Evolutionary conservation across 2,888 invertebrate species (phyloP).

Genomic region (Tetranychus truncatus): DNA sequence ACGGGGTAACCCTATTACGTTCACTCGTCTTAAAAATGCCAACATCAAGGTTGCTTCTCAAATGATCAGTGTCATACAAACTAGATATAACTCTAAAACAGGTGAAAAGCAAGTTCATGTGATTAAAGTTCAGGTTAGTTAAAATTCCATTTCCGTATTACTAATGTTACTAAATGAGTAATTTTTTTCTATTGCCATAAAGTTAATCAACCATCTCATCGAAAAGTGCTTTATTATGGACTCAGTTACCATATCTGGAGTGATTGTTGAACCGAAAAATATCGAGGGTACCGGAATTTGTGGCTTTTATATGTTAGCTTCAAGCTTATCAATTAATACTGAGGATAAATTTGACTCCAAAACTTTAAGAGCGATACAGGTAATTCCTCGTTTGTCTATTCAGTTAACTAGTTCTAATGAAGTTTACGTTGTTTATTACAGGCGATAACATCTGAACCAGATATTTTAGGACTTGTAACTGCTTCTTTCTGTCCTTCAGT

Average conservation of each 20-base stretch:
- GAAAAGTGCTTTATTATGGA: background rate
- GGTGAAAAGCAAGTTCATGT: background rate
- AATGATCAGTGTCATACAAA: background rate
- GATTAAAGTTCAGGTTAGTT: background rate
- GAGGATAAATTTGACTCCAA: background rate
- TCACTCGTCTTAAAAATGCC: background rate
- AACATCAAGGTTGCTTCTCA: background rate
- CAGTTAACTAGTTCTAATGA: background rate
- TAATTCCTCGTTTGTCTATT: background rate
- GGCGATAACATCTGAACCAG: background rate
- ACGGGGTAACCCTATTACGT: background rate
- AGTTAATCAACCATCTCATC: slow-evolving; percentile 4
- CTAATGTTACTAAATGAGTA: background rate
- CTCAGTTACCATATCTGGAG: background rate
- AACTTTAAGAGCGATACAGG: background rate
- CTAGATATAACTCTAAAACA: background rate
- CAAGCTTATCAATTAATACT: background rate
- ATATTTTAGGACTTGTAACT: background rate
- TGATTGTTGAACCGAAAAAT: background rate
- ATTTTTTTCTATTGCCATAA: background rate
- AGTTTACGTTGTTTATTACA: background rate
- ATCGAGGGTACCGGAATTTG: background rate
- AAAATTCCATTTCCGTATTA: background rate
- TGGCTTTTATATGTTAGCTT: background rate
- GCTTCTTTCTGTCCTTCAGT: slow-evolving; percentile 6